Evolutionary conservation across 2,888 invertebrate species (phyloP).

Genomic region (Drosophila fulvimacula): DNA sequence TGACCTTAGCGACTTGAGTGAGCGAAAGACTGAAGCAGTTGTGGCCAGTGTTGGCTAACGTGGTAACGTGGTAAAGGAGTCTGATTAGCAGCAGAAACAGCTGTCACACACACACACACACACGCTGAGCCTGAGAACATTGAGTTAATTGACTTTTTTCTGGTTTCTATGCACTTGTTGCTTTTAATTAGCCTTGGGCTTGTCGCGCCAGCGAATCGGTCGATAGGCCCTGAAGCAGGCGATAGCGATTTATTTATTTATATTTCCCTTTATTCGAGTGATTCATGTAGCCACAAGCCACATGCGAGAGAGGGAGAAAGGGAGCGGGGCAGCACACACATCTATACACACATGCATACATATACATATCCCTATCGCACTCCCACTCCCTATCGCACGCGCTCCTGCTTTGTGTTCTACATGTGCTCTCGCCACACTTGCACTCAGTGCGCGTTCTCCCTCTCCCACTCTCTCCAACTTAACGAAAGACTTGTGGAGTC

Average conservation of each 20-base stretch:
- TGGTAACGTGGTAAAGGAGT: constrained; percentile 3
- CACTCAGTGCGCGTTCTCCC: background rate
- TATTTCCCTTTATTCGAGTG: constrained; percentile 14
- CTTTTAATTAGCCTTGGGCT: constrained; percentile 59
- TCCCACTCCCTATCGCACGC: background rate
- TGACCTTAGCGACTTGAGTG: constrained; percentile 56
- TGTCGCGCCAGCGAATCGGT: constrained; percentile 19
- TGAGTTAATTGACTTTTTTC: background rate
- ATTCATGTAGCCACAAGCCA: constrained; percentile 11
- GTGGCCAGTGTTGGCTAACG: constrained; percentile 49
- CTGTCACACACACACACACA: background rate
- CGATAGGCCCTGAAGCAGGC: constrained; percentile 45
- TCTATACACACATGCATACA: no score
- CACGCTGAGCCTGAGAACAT: background rate
- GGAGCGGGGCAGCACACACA: background rate
- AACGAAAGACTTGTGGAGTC: constrained; percentile 2
- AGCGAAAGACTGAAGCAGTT: constrained; percentile 10
- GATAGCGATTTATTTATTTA: constrained; percentile 30
- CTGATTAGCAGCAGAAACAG: background rate
- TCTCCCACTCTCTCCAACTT: background rate
- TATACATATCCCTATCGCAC: background rate
- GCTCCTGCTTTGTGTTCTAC: background rate
- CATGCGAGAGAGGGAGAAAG: background rate
- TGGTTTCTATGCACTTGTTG: constrained; percentile 54
- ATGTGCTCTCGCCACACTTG: background rate